Percentiles rank a stretch among this genome's conserved stretches.
phyloP scores from a whole-genome alignment of 2,888 invertebrate genomes.

The Sceliomorpha sp. region DNA sequence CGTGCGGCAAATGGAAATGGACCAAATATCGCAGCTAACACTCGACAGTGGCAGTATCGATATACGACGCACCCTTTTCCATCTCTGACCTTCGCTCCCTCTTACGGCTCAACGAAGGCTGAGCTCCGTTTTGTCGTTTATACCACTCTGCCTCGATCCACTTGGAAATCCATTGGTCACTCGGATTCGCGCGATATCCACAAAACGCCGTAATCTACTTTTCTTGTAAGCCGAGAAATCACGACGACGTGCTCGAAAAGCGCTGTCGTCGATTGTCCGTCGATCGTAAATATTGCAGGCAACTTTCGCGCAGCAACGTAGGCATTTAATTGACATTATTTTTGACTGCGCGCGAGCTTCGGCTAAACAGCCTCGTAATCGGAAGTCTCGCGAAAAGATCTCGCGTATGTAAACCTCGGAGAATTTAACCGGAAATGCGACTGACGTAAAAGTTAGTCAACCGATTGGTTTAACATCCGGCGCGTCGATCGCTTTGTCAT shows the following conservation, averaged over 20 bases:
- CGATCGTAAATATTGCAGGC: conserved; percentile 38
- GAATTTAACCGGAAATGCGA: no score
- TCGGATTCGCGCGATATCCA: conserved; percentile 72
- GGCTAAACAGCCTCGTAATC: no score
- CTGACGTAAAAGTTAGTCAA: no score
- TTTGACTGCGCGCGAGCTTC: no score
- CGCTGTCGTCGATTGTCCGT: conserved; percentile 13
- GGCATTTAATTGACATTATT: no score
- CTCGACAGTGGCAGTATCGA: conserved; percentile 73
- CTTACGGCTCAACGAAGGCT: conserved; percentile 29
- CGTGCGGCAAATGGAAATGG: conserved; percentile 79
- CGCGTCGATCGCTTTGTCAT: no score
- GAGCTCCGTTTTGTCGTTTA: conserved; percentile 49
- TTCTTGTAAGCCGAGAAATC: conserved; percentile 58
- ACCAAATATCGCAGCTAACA: conserved; percentile 79
- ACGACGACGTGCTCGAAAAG: conserved; percentile 46
- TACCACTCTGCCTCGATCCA: conserved; percentile 48
- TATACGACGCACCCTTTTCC: conserved; percentile 72
- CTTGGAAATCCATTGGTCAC: conserved; percentile 74
- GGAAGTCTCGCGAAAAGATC: no score
- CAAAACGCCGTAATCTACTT: conserved; percentile 75
- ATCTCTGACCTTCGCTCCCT: conserved; percentile 55
- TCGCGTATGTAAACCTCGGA: no score
- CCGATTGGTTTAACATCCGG: no score
- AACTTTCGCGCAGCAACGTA: conserved; percentile 1